phyloP scores from a whole-genome alignment of 1,140 invertebrate species.

The Saxidomus purpurata region DNA sequence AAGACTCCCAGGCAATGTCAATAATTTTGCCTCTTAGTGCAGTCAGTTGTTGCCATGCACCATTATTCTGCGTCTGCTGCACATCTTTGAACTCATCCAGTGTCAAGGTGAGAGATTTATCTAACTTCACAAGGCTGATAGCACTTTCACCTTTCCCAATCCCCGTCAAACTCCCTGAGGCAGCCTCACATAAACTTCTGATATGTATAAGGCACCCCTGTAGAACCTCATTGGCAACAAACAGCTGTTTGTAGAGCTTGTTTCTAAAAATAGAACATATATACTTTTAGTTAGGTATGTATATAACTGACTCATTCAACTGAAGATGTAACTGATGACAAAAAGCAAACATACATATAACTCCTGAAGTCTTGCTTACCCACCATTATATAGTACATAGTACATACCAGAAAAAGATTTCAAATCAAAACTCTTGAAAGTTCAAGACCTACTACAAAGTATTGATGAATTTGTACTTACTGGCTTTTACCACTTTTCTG shows the following conservation, averaged over 20 bases:
- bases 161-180: slow-evolving; percentile 80
- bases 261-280: slow-evolving; percentile 69
- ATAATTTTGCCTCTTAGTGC: slow-evolving; percentile 81
- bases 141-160: slow-evolving; percentile 75
- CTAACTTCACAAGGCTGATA: slow-evolving; percentile 81
- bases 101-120: slow-evolving; percentile 78
- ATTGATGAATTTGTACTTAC: slow-evolving; percentile 75
- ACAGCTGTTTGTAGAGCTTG: slow-evolving; percentile 80
- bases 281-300: no score
- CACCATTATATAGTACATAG: no score
- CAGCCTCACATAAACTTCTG: slow-evolving; percentile 82
- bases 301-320: no score
- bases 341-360: no score
- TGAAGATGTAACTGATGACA: no score
- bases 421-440: no score
- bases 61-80: slow-evolving; percentile 78
- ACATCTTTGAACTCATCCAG: slow-evolving; percentile 81
- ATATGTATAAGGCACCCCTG: slow-evolving; percentile 85
- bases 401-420: no score
- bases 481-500: slow-evolving; percentile 80
- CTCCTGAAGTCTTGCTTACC: no score
- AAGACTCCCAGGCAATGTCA: slow-evolving; percentile 85
- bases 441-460: no score
- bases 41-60: slow-evolving; percentile 78
- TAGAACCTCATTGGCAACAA: slow-evolving; percentile 85